These are phyloP conservation scores for Scyliorhinus canicula DNA, from an alignment of 2,797 vertebrate species.

Conservation along the genomic window DNA sequence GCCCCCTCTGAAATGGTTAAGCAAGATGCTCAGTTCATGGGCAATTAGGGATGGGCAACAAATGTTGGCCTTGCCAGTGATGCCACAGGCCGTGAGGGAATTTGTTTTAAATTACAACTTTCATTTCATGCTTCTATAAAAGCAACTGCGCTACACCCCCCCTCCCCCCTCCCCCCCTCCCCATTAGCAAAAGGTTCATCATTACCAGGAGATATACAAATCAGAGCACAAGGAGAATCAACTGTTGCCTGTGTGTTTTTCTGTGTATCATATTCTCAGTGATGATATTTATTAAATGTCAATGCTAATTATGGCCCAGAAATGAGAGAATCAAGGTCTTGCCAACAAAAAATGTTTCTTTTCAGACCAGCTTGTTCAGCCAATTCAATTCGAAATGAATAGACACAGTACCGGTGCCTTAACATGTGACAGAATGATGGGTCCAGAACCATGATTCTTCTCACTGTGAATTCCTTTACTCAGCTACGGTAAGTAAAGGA, in stretches of 20 bases:
- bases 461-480: not conserved
- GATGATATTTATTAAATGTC: not conserved
- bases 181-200: no score
- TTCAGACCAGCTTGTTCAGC: not conserved
- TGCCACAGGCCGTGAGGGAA: no score
- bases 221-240: not conserved
- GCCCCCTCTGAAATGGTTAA: no score
- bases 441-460: not conserved
- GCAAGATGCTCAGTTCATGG: no score
- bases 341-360: not conserved
- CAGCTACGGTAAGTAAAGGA: not conserved
- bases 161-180: no score
- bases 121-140: not conserved
- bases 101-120: no score
- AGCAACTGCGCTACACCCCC: no score
- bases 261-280: not conserved
- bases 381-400: not conserved
- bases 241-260: not conserved
- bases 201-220: not conserved
- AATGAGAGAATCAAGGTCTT: not conserved
- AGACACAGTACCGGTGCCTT: not conserved
- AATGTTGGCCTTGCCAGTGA: no score
- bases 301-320: not conserved
- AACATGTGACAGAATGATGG: not conserved
- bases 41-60: no score